Evolutionary conservation across 1,140 invertebrate species (phyloP).

Genomic region (Stenopsyche tienmushanensis): DNA sequence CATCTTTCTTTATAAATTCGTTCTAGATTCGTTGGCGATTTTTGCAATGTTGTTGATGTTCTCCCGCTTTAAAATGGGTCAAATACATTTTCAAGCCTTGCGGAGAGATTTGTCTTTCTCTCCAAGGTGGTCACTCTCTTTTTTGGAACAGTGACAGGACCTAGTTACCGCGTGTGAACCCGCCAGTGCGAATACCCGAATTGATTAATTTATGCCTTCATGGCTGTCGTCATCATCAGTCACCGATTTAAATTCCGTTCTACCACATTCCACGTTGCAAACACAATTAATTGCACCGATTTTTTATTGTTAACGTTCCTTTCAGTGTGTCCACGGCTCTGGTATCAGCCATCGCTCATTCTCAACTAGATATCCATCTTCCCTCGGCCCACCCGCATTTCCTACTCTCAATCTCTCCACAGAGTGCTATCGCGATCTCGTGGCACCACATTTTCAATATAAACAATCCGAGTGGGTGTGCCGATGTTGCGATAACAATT

Average conservation of each 20-base stretch:
- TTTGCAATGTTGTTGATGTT: too few species aligned
- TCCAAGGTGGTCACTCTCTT: too few species aligned
- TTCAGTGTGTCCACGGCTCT: constrained; percentile 27
- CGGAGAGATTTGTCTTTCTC: too few species aligned
- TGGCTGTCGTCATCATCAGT: constrained; percentile 8
- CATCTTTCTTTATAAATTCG: too few species aligned
- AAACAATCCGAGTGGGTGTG: background rate
- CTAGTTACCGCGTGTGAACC: background rate
- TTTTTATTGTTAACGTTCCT: constrained; percentile 33
- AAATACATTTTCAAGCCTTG: too few species aligned
- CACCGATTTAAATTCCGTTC: constrained; percentile 24
- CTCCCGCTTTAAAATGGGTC: too few species aligned
- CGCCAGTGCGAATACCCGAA: background rate
- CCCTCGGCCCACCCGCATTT: constrained; percentile 26
- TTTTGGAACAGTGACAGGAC: too few species aligned
- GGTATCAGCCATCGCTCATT: constrained; percentile 32
- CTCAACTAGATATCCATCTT: constrained; percentile 34
- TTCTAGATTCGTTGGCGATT: too few species aligned
- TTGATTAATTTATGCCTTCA: background rate
- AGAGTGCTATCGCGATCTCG: background rate
- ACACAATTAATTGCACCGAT: constrained; percentile 31
- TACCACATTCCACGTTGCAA: constrained; percentile 26
- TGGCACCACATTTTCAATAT: constrained; percentile 1
- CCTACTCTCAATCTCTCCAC: background rate
- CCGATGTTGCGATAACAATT: background rate